These are phyloP conservation scores for Timema podura DNA, from an alignment of 2,888 invertebrate species.

Conservation along the genomic window DNA sequence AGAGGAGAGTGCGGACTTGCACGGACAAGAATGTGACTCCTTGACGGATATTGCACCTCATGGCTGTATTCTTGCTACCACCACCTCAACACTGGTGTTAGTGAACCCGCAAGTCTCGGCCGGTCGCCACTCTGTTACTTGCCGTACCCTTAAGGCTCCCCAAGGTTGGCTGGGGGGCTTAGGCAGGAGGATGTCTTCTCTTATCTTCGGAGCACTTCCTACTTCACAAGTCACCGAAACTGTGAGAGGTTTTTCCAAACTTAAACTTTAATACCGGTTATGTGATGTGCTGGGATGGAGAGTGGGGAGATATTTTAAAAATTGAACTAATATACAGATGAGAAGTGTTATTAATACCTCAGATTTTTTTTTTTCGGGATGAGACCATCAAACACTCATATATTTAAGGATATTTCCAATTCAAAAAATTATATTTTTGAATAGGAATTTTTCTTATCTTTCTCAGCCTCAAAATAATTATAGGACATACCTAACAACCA, in stretches of 20 bases:
- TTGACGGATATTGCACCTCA: constrained; percentile 63
- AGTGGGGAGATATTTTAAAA: too few species aligned
- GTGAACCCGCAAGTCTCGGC: constrained; percentile 58
- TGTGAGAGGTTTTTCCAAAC: constrained; percentile 26
- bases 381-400: too few species aligned
- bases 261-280: too few species aligned
- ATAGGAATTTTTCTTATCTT: neutral
- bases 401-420: constrained; percentile 40
- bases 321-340: too few species aligned
- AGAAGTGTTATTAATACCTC: too few species aligned
- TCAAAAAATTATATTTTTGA: constrained; percentile 43
- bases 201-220: constrained; percentile 66
- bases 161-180: constrained; percentile 85
- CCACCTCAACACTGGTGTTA: constrained; percentile 81
- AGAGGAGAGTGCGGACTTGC: constrained; percentile 80
- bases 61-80: constrained; percentile 83
- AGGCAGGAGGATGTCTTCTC: constrained; percentile 71
- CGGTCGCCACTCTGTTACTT: constrained; percentile 65
- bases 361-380: too few species aligned
- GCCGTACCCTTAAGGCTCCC: constrained; percentile 66
- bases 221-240: constrained; percentile 37
- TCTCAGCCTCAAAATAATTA: too few species aligned
- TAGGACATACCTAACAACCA: too few species aligned
- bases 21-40: constrained; percentile 81
- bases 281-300: too few species aligned